Conservation (phyloP, 1,140 invertebrate genomes). For the Anastrepha ludens region DNA sequence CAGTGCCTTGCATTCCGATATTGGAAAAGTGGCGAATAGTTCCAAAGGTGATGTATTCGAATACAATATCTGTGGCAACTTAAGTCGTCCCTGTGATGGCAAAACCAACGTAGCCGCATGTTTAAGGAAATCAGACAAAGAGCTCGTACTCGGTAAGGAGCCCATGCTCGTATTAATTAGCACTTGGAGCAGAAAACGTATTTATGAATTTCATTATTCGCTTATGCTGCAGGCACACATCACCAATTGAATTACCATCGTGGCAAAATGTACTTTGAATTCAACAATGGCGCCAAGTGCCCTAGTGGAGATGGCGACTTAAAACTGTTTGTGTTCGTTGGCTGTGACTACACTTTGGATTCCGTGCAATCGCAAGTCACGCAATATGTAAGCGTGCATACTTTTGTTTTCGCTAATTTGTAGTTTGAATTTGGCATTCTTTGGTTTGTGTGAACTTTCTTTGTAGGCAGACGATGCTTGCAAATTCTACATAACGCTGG, state of each 20-base stretch:
- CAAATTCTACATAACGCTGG: constrained; percentile 65
- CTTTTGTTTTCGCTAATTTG: not conserved
- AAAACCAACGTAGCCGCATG: constrained; percentile 68
- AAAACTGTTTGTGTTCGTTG: constrained; percentile 63
- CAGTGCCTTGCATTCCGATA: constrained; percentile 64
- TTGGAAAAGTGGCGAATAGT: constrained; percentile 62
- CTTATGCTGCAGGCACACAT: constrained; percentile 61
- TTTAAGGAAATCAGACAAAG: constrained; percentile 64
- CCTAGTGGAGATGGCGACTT: constrained; percentile 63
- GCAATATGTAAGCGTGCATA: constrained; percentile 61
- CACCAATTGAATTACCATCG: constrained; percentile 65
- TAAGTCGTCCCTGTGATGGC: constrained; percentile 64
- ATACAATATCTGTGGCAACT: constrained; percentile 70
- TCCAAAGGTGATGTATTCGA: constrained; percentile 63
- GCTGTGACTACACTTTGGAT: constrained; percentile 69
- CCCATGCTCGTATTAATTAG: not conserved
- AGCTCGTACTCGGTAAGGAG: constrained; percentile 68
- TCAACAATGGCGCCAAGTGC: constrained; percentile 65
- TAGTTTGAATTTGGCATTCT: not conserved
- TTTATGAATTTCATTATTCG: not conserved
- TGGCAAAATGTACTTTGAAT: constrained; percentile 67
- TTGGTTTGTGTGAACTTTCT: not conserved
- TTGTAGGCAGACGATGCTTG: constrained; percentile 63
- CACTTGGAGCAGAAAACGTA: not conserved
- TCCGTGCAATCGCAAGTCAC: constrained; percentile 62